A percentile compares a stretch with the other conserved stretches of the same genome.
Conservation (phyloP, 1,140 invertebrate species). For the Drosophila athabasca region DNA sequence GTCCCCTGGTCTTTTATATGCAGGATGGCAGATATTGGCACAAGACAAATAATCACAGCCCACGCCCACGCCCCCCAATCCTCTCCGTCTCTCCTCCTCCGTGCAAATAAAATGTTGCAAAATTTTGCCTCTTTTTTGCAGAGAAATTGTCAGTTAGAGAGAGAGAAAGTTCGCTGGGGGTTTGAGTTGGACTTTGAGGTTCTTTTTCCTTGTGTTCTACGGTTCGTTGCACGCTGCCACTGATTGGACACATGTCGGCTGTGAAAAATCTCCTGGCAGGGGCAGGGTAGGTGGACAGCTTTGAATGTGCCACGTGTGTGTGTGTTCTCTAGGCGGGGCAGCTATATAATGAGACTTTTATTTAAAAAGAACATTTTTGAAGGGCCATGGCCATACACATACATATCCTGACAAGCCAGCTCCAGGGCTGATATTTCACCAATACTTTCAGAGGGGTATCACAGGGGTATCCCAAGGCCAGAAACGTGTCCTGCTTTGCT, state of each 20-base stretch:
- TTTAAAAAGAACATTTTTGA: slow-evolving; percentile 59
- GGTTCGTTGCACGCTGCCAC: slow-evolving; percentile 57
- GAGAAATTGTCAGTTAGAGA: slow-evolving; percentile 1
- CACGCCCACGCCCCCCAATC: slow-evolving; percentile 6
- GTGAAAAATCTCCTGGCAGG: slow-evolving; percentile 47
- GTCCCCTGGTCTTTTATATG: slow-evolving; percentile 43
- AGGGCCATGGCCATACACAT: slow-evolving; percentile 30
- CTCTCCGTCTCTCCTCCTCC: slow-evolving; percentile 7
- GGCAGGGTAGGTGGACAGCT: neutral
- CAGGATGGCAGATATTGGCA: slow-evolving; percentile 54
- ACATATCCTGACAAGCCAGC: slow-evolving; percentile 14
- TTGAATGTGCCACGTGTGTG: slow-evolving; percentile 44
- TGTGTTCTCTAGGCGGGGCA: neutral
- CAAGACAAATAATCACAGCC: slow-evolving; percentile 49
- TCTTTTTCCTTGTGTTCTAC: slow-evolving; percentile 33
- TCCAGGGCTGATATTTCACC: slow-evolving; percentile 22
- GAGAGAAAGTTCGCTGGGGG: slow-evolving; percentile 3
- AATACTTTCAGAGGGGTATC: neutral
- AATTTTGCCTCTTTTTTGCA: slow-evolving; percentile 18
- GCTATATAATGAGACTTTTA: slow-evolving; percentile 60
- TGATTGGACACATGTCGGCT: slow-evolving; percentile 60
- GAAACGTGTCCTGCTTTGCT: slow-evolving; percentile 32
- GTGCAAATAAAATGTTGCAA: slow-evolving; percentile 51
- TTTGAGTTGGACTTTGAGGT: slow-evolving; percentile 23
- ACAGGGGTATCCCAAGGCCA: neutral